A percentile compares a stretch with the other conserved stretches of the same genome.
phyloP scores from a whole-genome alignment of 1,140 invertebrate genomes.

The Caenorhabditis elegans region WBcel235 BX284604.4:11799001-11799500 shows the following conservation, averaged over 20 bases:
- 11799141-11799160: slow-evolving; percentile 89
- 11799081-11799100: slow-evolving; percentile 90
- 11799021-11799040: slow-evolving; percentile 82
- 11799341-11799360: neutral
- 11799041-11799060: slow-evolving; percentile 89
- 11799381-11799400: slow-evolving; percentile 1
- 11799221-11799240: slow-evolving; percentile 86
- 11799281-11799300: neutral
- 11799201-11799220: slow-evolving; percentile 97
- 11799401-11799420: slow-evolving; percentile 27
- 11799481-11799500: slow-evolving; percentile 2
- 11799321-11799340: neutral
- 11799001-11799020: slow-evolving; percentile 86
- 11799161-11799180: slow-evolving; percentile 78
- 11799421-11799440: slow-evolving; percentile 4
- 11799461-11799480: slow-evolving; percentile 9
- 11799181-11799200: slow-evolving; percentile 93
- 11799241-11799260: slow-evolving; percentile 91
- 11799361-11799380: neutral
- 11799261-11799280: slow-evolving; percentile 81
- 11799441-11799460: neutral
- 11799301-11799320: neutral
- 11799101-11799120: slow-evolving; percentile 75
- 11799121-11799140: no score
- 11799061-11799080: slow-evolving; percentile 88